Conservation (phyloP, 1,140 invertebrate species). For the Homalodisca vitripennis region DNA sequence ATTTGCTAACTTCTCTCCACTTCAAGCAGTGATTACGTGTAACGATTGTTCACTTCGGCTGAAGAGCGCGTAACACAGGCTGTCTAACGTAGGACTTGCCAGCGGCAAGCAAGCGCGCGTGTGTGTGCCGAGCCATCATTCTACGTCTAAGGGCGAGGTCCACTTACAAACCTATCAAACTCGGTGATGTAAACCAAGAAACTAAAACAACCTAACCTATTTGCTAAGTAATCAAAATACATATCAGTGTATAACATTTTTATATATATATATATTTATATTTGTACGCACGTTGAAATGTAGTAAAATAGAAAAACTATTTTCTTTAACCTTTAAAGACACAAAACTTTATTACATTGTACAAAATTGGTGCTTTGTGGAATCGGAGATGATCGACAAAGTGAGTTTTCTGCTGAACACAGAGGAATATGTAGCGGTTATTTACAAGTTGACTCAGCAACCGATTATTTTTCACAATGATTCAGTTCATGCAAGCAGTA, state of each 20-base stretch:
- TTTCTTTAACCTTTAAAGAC: background rate
- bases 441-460: too few species aligned
- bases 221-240: slow-evolving; percentile 14
- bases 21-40: background rate
- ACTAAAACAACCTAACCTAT: slow-evolving; percentile 13
- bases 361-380: background rate
- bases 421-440: too few species aligned
- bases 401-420: too few species aligned
- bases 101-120: background rate
- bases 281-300: slow-evolving; percentile 13
- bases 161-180: background rate
- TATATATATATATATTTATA: slow-evolving; percentile 18
- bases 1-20: too few species aligned
- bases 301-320: slow-evolving; percentile 18
- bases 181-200: background rate
- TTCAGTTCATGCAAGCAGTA: too few species aligned
- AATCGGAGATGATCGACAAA: background rate
- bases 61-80: too few species aligned
- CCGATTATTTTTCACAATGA: too few species aligned
- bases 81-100: background rate
- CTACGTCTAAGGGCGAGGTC: background rate
- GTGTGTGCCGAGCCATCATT: background rate
- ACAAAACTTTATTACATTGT: slow-evolving; percentile 13
- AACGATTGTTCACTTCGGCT: background rate
- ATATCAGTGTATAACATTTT: slow-evolving; percentile 15